These are phyloP conservation scores for Teleiodes luculella DNA, from an alignment of 2,888 invertebrate species.

Conservation along the genomic window DNA sequence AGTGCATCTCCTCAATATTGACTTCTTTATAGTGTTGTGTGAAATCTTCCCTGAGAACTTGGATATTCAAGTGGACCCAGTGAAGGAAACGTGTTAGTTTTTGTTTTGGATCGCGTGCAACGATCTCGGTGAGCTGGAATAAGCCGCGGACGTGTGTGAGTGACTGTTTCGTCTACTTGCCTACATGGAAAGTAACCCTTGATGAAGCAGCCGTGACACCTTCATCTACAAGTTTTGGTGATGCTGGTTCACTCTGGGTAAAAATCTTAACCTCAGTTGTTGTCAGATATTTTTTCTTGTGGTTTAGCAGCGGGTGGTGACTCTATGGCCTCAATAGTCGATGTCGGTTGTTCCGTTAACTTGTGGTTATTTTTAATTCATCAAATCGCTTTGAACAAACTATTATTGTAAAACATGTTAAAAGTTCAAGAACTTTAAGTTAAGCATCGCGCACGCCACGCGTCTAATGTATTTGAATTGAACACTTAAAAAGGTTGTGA, in stretches of 20 bases:
- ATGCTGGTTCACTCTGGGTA: constrained; percentile 66
- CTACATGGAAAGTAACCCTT: constrained; percentile 69
- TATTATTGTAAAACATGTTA: neutral
- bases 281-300: constrained; percentile 44
- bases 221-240: constrained; percentile 54
- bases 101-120: constrained; percentile 73
- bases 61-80: constrained; percentile 55
- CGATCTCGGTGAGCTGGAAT: constrained; percentile 58
- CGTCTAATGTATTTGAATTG: neutral
- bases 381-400: constrained; percentile 20
- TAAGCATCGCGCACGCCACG: neutral
- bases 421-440: neutral
- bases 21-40: constrained; percentile 63
- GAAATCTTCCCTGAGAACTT: constrained; percentile 51
- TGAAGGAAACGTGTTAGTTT: constrained; percentile 73
- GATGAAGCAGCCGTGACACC: constrained; percentile 54
- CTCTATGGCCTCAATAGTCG: constrained; percentile 64
- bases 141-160: constrained; percentile 67
- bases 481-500: too few species aligned
- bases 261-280: constrained; percentile 39
- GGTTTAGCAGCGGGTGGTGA: constrained; percentile 56
- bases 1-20: constrained; percentile 61
- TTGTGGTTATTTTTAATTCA: constrained; percentile 40
- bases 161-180: constrained; percentile 65
- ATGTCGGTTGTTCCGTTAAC: constrained; percentile 54